Evolutionary conservation across 2,113 vertebrate genomes (phyloP).

Genomic region (Lamprotornis superbus): DNA sequence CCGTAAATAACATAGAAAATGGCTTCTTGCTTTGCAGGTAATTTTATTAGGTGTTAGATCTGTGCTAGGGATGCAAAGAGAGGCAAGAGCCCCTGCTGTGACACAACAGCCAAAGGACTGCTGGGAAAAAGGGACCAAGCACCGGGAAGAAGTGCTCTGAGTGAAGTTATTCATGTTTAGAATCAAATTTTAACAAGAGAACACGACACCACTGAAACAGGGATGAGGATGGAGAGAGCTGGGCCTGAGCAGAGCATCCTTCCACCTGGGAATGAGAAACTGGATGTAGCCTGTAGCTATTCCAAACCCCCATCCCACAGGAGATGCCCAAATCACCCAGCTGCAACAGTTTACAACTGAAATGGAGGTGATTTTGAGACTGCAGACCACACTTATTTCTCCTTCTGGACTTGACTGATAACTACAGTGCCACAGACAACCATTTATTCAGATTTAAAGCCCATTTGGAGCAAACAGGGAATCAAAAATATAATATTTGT

Average conservation of each 20-base stretch:
- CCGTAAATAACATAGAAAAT: neutral
- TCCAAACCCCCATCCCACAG: neutral
- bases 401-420: neutral
- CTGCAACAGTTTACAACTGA: neutral
- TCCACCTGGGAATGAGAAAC: neutral
- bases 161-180: neutral
- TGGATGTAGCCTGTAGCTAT: neutral
- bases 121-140: neutral
- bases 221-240: neutral
- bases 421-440: neutral
- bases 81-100: neutral
- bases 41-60: neutral
- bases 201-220: neutral
- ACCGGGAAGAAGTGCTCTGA: fast-evolving
- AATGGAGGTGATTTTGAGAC: neutral
- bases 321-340: neutral
- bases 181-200: neutral
- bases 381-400: neutral
- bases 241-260: neutral
- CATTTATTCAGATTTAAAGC: slow-evolving; percentile 2
- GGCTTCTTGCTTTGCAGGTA: neutral
- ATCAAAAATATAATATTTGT: neutral
- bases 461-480: neutral
- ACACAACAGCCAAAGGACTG: fast-evolving
- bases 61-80: neutral